phyloP scores from a whole-genome alignment of 2,888 invertebrate species.

The Spicauda simplicius region DNA sequence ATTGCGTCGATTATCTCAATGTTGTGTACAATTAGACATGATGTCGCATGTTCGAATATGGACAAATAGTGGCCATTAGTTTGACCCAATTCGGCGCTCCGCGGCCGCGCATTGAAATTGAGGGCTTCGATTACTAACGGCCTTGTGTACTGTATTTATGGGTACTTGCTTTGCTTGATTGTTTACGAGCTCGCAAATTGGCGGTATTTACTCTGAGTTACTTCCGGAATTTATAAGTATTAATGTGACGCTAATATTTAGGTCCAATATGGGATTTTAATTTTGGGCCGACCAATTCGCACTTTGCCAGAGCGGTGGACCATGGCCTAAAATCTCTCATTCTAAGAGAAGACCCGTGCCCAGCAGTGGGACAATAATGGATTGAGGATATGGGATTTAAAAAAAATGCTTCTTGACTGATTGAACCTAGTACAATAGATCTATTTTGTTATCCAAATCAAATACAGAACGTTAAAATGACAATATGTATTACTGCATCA shows the following conservation, averaged over 20 bases:
- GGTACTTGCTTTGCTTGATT: conserved; percentile 8
- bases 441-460: not conserved
- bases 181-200: not conserved
- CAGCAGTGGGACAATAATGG: too few species aligned
- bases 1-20: conserved; percentile 10
- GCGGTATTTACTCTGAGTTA: not conserved
- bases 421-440: too few species aligned
- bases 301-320: too few species aligned
- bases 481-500: conserved; percentile 5
- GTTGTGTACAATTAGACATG: conserved; percentile 39
- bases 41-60: conserved; percentile 29
- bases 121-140: conserved; percentile 28
- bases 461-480: not conserved
- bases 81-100: conserved; percentile 36
- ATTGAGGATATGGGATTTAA: too few species aligned
- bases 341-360: too few species aligned
- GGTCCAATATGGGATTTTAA: too few species aligned
- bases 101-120: conserved; percentile 19
- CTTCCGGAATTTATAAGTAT: not conserved
- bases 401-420: too few species aligned
- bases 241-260: not conserved
- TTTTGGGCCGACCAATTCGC: too few species aligned
- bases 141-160: conserved; percentile 20
- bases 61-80: conserved; percentile 35
- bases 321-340: too few species aligned